Base-by-base conservation (phyloP, 2,113 vertebrate species). In the Chrysemys picta region DNA sequence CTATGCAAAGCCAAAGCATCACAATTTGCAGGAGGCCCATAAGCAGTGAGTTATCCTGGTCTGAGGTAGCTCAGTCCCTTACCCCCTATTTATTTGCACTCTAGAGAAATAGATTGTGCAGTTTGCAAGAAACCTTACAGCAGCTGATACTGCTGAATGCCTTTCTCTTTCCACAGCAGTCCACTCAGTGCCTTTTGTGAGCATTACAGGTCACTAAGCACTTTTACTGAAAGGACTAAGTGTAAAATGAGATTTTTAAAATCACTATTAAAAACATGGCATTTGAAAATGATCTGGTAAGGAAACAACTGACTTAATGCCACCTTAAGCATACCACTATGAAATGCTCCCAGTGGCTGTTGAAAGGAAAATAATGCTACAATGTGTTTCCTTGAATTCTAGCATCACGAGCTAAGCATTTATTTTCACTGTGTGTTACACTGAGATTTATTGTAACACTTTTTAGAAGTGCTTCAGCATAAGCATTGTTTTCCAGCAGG, bases 401-500 rank as follows among this genome's bases (percentile, higher is more conserved):
- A 90, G 21, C n/a, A 80, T 35, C 45, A 31, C 69, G 25, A 89
- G 27, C 25, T 76, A 85, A 89, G 11, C n/a, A 82, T 78, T 93
- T 54, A 79, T 94, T 95, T 94, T 87, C 52, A 78, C 78, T 35
- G 5, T 57, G 17, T 78, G 25, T 56, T 79, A 82, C 22, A 87
- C 80, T 35, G 82, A 80, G 91, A 87, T 13, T 87, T 21, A 84
- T 21, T 87, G 86, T 91, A 91, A 88, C 83, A 80, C 31, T 82
- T 82, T 83, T 93, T 91, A 72, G 6, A 25, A 85, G 35, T 78
- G 16, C 84, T 95, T 14, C 38, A 35, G 3, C 81, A 35, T 94
- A 96, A 82, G 21, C 17, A 4, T 57, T 91, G 80, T 72, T 93
- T 95, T 89, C 52, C 69, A 87, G 49, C 56, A 89, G 84, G 42